These are phyloP conservation scores for Trididemnum miniatum DNA, from an alignment of 23 tunicate species.

Conservation along the genomic window DNA sequence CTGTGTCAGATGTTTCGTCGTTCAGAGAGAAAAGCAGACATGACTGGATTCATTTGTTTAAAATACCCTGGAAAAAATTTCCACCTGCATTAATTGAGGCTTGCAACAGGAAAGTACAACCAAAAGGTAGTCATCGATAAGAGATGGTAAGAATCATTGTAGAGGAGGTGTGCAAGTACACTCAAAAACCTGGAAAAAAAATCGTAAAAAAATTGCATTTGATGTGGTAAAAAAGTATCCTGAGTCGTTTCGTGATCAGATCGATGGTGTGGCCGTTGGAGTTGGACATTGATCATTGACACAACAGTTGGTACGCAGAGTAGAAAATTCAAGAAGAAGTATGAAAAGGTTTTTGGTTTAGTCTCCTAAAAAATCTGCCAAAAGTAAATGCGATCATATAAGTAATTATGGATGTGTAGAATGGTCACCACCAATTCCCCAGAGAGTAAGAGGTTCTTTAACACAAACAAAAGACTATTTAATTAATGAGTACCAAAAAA, in stretches of 20 bases:
- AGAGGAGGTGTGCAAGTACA: background rate
- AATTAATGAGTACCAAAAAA: background rate
- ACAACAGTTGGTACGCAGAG: background rate
- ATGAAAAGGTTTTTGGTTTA: background rate
- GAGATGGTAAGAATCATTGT: constrained; percentile 26
- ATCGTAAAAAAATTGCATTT: background rate
- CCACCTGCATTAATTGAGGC: constrained; percentile 2
- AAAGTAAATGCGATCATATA: background rate
- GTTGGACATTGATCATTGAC: constrained; percentile 9
- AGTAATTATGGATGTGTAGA: background rate
- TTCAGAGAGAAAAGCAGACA: background rate
- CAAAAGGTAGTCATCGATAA: background rate
- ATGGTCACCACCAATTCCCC: constrained; percentile 10
- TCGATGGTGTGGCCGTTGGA: constrained; percentile 13
- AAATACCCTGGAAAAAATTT: constrained; percentile 14
- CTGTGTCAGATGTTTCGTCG: constrained; percentile 7
- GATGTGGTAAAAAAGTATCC: constrained; percentile 20
- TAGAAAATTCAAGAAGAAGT: constrained; percentile 5
- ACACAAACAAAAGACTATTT: background rate
- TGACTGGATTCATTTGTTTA: constrained; percentile 4
- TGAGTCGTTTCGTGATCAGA: constrained; percentile 16
- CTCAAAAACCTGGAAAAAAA: constrained; percentile 2
- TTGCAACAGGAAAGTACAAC: background rate
- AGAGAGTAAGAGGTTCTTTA: background rate
- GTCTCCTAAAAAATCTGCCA: background rate